Evolutionary conservation across 2,113 vertebrate species (phyloP), one percentile per base, ranked within the genome.

Genomic region (Heterotis niloticus): DNA sequence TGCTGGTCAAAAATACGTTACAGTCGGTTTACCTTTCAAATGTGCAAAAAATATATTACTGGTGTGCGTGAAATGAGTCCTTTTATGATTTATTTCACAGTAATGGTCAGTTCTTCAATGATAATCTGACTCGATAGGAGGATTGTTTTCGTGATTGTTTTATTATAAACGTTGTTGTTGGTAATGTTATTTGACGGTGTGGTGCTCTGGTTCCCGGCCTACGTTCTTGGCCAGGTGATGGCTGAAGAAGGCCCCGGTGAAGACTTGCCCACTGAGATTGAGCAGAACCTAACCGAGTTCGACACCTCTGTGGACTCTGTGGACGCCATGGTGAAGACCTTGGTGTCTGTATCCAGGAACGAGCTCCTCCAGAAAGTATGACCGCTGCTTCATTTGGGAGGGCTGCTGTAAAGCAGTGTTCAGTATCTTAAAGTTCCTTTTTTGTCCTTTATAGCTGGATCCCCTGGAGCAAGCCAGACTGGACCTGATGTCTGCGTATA

Each of bases 401-500:
- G 12, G 18, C 18, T 18, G 18, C 26, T 11, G 13, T 16, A 62
- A 23, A 7, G 29, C 62, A 28, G 1, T 7, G 34, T 24, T 64
- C 29, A 64, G 24, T 17, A 10, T 75, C 52, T 12, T 23, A 54
- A 54, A 56, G 1, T 11, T 34, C 24, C 2, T 59, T 60, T 24
- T 26, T 67, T 16, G 4, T 62, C 0, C 62, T 84, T 56, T n/a
- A 60, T 87, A 99, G 98, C 83, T 97, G 89, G 94, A 95, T 80
- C 95, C 97, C 79, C 89, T 99, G 83, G 98, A 98, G 71, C 96
- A 96, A 92, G 97, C 97, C 52, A 99, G 98, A 83, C 83, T 99
- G 87, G 96, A 99, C 86, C 90, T 99, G 87, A 95, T 98, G 92
- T 97, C 96, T 0, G 94, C 91, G 24, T 99, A 99, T 83, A 90